Conservation (phyloP, 2,888 invertebrate genomes). For the Linnaemya tessellans region DNA sequence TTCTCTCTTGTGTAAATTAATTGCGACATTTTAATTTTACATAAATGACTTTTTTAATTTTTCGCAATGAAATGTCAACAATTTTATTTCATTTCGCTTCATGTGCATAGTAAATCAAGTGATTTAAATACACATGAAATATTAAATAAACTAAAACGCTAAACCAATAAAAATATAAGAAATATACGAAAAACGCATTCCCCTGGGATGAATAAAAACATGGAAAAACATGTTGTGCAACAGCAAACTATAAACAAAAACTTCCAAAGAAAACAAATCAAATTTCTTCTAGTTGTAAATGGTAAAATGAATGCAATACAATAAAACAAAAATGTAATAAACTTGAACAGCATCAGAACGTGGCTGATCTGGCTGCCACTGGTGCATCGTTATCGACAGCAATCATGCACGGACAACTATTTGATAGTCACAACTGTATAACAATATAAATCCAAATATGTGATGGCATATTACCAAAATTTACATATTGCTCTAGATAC, state of each 20-base stretch:
- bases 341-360: conserved; percentile 53
- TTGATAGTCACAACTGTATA: conserved; percentile 6
- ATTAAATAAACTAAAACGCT: conserved; percentile 20
- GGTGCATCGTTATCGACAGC: conserved; percentile 30
- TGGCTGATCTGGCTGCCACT: conserved; percentile 42
- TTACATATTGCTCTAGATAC: neutral
- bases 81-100: conserved; percentile 1
- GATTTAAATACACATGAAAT: conserved; percentile 26
- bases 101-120: conserved; percentile 7
- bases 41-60: neutral
- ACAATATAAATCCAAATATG: conserved; percentile 30
- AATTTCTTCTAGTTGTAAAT: conserved; percentile 46
- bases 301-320: conserved; percentile 13
- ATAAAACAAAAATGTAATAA: conserved; percentile 3
- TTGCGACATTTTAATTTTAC: neutral
- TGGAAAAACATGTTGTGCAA: conserved; percentile 45
- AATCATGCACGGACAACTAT: conserved; percentile 3
- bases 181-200: conserved; percentile 36
- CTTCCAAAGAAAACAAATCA: conserved; percentile 65
- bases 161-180: conserved; percentile 2
- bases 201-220: conserved; percentile 52
- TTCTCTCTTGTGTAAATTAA: too few species aligned
- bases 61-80: conserved; percentile 38
- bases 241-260: conserved; percentile 49
- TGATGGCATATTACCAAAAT: conserved; percentile 3